Evolutionary conservation across 1,140 invertebrate genomes (phyloP), one percentile per base, ranked within the genome.

Genomic region (Adelges cooleyi): DNA sequence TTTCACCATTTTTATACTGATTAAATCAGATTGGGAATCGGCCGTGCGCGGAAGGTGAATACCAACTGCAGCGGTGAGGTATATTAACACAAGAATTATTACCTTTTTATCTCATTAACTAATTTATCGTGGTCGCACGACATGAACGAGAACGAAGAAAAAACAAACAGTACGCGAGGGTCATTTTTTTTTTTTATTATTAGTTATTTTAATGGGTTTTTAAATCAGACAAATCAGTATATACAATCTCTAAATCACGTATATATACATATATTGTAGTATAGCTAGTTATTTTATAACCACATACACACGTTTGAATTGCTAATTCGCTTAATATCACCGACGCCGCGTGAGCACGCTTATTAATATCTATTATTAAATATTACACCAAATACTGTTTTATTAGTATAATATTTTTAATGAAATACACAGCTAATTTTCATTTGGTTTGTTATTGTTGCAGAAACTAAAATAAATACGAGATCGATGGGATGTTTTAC

Each of bases 401-500:
- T n/a, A n/a, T n/a, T n/a, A n/a, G n/a, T n/a, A n/a, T n/a, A n/a
- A n/a, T n/a, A n/a, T n/a, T n/a, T n/a, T n/a, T n/a, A n/a, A n/a
- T n/a, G 17, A 22, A 53, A 53, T 15, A n/a, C 8, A 3, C 18
- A 8, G 9, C 27, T 18, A 10, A 42, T 33, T 54, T 1, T 56
- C 27, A 52, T 65, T 68, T 66, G n/a, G n/a, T 68, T 68, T 68
- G 71, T 71, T 73, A 66, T 70, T 54, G 67, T 86, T 86, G 9
- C 84, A 97, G 93, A 96, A 80, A 93, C 92, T 15, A 90, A 90
- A n/a, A 86, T 86, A 67, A 84, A 84, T 1, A 83, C 80, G n/a
- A 86, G 85, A 71, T 82, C 84, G 13, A 87, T 86, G 27, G 87
- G 84, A 22, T 98, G 90, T 71, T 92, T 92, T 76, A 82, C 85